Conservation (phyloP, 2,888 invertebrate species). For the Lasioglossum morio region DNA sequence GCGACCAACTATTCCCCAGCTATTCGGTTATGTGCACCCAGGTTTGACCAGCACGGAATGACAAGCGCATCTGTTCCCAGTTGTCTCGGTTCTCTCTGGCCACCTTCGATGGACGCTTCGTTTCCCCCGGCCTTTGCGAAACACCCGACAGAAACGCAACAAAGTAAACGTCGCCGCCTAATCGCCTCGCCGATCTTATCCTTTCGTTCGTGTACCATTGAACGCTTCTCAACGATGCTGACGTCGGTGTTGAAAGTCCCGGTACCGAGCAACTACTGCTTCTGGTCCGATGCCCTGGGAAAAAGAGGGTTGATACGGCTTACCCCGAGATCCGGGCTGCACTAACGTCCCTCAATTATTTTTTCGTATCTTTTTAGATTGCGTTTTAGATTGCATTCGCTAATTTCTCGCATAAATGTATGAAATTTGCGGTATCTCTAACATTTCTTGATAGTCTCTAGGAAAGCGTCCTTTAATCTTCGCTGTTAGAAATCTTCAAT, state of each 20-base stretch:
- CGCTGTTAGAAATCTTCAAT: not conserved
- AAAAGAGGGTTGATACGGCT: not conserved
- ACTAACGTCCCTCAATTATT: not conserved
- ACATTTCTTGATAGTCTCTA: not conserved
- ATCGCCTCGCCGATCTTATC: conserved; percentile 32
- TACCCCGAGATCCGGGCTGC: not conserved
- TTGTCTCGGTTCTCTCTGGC: not conserved
- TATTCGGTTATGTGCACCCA: not conserved
- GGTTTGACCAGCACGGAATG: conserved; percentile 59
- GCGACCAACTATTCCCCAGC: conserved; percentile 53
- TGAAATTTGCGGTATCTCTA: not conserved
- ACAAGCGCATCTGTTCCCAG: conserved; percentile 55
- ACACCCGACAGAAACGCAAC: not conserved
- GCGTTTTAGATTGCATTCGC: no score
- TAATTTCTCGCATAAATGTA: not conserved
- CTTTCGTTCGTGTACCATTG: conserved; percentile 35
- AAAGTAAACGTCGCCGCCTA: conserved; percentile 10
- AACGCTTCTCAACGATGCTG: not conserved
- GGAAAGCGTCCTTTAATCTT: not conserved
- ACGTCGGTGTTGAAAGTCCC: not conserved
- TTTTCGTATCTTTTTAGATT: not conserved
- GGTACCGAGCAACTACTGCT: not conserved
- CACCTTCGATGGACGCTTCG: not conserved
- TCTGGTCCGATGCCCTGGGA: not conserved
- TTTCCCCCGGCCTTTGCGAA: conserved; percentile 8